Conservation (phyloP, 2,888 invertebrate genomes). For the Sinopyrophorus schimmeli region DNA sequence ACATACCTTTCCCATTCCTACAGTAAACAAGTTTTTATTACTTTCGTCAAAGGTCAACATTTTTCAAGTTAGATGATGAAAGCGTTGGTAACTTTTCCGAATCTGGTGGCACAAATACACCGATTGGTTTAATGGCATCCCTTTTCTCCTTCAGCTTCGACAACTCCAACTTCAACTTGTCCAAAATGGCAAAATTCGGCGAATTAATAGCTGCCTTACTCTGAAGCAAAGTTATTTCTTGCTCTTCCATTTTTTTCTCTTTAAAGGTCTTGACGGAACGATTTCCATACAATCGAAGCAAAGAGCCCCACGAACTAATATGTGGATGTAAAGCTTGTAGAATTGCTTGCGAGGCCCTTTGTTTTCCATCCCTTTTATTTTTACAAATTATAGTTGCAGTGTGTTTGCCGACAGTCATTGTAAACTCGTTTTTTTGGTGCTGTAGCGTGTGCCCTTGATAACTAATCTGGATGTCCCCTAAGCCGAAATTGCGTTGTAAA, state of each 20-base stretch:
- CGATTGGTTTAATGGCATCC: constrained; percentile 58
- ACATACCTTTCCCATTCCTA: no score
- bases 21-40: background rate
- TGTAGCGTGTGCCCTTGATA: constrained; percentile 81
- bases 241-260: constrained; percentile 89
- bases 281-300: constrained; percentile 90
- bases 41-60: constrained; percentile 67
- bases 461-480: constrained; percentile 84
- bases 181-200: constrained; percentile 88
- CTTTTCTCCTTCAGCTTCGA: constrained; percentile 67
- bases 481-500: constrained; percentile 88
- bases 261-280: constrained; percentile 88
- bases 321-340: constrained; percentile 89
- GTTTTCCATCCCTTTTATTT: constrained; percentile 96
- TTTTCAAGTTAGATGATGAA: constrained; percentile 77
- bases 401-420: constrained; percentile 93
- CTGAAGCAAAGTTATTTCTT: constrained; percentile 88
- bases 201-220: constrained; percentile 87
- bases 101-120: constrained; percentile 66
- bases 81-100: constrained; percentile 67
- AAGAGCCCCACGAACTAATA: constrained; percentile 91
- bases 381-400: constrained; percentile 88
- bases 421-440: constrained; percentile 91
- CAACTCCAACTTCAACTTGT: constrained; percentile 85
- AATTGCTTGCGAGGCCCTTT: constrained; percentile 92